Conservation (phyloP, 1,140 invertebrate genomes). For the Centruroides sculpturatus region DNA sequence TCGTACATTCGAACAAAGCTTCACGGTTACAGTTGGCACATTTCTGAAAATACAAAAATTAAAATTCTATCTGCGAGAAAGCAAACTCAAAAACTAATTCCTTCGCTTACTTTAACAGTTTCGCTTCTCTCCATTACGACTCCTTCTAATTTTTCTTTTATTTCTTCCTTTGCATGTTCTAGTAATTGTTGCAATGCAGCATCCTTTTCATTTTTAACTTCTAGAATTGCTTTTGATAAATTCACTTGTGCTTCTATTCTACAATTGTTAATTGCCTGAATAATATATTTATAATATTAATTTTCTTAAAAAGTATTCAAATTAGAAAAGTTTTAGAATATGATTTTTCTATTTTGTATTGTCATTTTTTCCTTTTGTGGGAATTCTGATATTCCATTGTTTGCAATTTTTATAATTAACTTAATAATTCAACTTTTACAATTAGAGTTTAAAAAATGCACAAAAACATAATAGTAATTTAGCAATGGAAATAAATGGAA, state of each 20-base stretch:
- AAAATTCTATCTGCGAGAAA: too few relatives aligned
- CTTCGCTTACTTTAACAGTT: neutral
- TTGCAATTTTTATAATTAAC: too few relatives aligned
- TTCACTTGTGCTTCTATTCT: slow-evolving; percentile 28
- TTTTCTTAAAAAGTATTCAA: too few relatives aligned
- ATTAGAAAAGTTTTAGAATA: too few relatives aligned
- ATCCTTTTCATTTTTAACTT: slow-evolving; percentile 28
- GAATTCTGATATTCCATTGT: too few relatives aligned
- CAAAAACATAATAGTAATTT: too few relatives aligned
- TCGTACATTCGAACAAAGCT: slow-evolving; percentile 65
- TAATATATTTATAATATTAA: neutral
- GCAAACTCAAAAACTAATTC: too few relatives aligned
- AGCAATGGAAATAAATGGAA: too few relatives aligned
- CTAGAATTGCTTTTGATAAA: slow-evolving; percentile 26
- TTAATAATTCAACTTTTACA: too few relatives aligned
- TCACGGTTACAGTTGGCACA: slow-evolving; percentile 75
- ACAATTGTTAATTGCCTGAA: slow-evolving; percentile 25
- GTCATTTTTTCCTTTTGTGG: too few relatives aligned
- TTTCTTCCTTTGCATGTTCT: slow-evolving; percentile 23
- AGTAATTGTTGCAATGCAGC: slow-evolving; percentile 28
- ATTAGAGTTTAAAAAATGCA: too few relatives aligned
- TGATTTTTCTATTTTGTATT: too few relatives aligned
- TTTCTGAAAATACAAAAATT: slow-evolving; percentile 32
- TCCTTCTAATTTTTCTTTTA: slow-evolving; percentile 12
- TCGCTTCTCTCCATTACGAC: slow-evolving; percentile 1